Conservation (phyloP, 2,888 invertebrate species). For the Dendrolimus houi region DNA sequence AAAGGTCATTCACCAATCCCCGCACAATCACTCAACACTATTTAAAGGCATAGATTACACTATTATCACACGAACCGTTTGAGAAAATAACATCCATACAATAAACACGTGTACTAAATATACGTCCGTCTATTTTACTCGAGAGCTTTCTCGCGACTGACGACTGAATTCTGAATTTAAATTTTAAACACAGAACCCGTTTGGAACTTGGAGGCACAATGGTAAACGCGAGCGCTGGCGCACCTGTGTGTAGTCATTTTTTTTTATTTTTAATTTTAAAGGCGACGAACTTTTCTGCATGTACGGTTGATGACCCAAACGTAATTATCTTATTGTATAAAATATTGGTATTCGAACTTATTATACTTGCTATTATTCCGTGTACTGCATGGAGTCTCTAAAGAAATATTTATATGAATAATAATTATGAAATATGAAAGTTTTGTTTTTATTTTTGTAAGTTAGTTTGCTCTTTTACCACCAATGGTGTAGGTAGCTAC, state of each 20-base stretch:
- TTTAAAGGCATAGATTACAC: too few relatives aligned
- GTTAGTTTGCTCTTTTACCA: background rate
- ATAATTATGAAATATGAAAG: too few relatives aligned
- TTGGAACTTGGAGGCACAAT: constrained; percentile 45
- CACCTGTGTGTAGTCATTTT: constrained; percentile 51
- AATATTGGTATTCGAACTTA: too few relatives aligned
- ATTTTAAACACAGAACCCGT: constrained; percentile 29
- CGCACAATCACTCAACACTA: too few relatives aligned
- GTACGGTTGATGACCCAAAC: constrained; percentile 54
- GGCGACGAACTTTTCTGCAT: constrained; percentile 57
- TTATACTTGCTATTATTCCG: too few relatives aligned
- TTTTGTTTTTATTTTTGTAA: background rate
- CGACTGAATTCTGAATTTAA: constrained; percentile 11
- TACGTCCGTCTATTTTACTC: constrained; percentile 22
- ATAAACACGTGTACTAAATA: too few relatives aligned
- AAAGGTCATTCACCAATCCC: too few relatives aligned
- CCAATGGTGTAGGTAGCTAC: too few relatives aligned
- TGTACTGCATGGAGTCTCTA: too few relatives aligned
- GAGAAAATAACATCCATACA: too few relatives aligned
- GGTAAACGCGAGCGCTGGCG: constrained; percentile 56
- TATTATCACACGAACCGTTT: too few relatives aligned
- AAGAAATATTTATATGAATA: too few relatives aligned
- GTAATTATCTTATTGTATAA: background rate
- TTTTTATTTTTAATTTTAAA: constrained; percentile 48
- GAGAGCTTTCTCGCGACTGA: constrained; percentile 38